Percentiles rank a stretch among this genome's conserved stretches.
Conservation (phyloP, 2,797 vertebrate species). For the Acanthurus tractus region DNA sequence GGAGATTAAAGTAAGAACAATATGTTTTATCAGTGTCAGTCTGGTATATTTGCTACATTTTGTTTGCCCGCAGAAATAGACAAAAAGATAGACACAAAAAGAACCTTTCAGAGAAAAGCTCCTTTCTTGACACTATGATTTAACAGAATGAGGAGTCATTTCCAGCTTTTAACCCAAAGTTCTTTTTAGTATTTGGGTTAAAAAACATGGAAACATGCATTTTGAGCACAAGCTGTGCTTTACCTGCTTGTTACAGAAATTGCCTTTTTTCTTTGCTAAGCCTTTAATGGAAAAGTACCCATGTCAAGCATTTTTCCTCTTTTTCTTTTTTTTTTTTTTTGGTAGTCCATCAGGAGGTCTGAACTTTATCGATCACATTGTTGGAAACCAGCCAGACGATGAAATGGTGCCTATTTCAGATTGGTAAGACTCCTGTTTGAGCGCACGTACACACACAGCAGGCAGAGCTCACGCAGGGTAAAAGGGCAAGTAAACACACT, state of each 20-base stretch:
- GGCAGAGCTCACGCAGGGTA: slow-evolving; percentile 41
- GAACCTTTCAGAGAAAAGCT: not conserved
- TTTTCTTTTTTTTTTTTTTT: not conserved
- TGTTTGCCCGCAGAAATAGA: too few species aligned
- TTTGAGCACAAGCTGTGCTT: not conserved
- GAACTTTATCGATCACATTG: slow-evolving; percentile 89
- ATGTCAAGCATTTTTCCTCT: not conserved
- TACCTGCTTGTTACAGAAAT: not conserved
- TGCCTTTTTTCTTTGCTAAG: not conserved
- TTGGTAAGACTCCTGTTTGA: slow-evolving; percentile 82
- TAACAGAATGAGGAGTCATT: not conserved
- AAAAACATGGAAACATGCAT: not conserved
- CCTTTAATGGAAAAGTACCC: slow-evolving; percentile 23
- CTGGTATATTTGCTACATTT: too few species aligned
- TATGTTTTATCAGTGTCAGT: too few species aligned
- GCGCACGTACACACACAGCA: slow-evolving; percentile 55
- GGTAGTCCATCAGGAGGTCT: slow-evolving; percentile 81
- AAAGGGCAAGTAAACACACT: slow-evolving; percentile 66
- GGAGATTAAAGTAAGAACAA: not conserved
- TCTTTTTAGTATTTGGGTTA: too few species aligned
- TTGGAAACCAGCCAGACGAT: slow-evolving; percentile 90
- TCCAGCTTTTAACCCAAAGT: slow-evolving; percentile 1
- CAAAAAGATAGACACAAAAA: not conserved
- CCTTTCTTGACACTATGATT: not conserved
- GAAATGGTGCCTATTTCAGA: slow-evolving; percentile 87